A percentile compares a stretch with the other conserved stretches of the same genome.
These are phyloP conservation scores for Sepioteuthis lessoniana DNA, from an alignment of 2,888 invertebrate genomes.

Conservation along the genomic window DNA sequence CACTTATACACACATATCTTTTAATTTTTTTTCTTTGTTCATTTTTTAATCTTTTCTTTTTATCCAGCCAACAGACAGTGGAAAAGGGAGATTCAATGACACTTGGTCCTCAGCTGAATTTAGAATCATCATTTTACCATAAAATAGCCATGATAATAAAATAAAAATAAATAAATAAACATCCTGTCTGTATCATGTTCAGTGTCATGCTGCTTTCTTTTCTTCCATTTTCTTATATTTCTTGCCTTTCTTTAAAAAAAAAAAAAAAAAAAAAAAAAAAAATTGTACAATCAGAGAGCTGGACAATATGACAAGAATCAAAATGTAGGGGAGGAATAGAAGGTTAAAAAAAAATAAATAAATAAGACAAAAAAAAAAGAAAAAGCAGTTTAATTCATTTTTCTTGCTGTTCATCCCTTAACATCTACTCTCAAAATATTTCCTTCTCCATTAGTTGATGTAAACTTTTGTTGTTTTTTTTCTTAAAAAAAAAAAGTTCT, in stretches of 20 bases:
- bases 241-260: neutral
- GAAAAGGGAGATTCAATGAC: neutral
- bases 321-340: neutral
- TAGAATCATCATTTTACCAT: neutral
- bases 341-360: neutral
- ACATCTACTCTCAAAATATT: slow-evolving; percentile 16
- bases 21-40: too few species aligned
- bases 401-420: neutral
- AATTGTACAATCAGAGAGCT: neutral
- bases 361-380: neutral
- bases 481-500: neutral
- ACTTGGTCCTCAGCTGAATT: slow-evolving; percentile 13
- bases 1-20: too few species aligned
- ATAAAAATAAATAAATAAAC: neutral
- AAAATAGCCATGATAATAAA: neutral
- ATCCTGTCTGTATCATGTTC: neutral
- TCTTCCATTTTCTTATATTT: neutral
- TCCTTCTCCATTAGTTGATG: neutral
- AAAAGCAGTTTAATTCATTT: neutral
- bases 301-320: neutral
- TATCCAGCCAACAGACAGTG: neutral
- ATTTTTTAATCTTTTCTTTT: neutral
- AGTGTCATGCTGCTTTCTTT: neutral
- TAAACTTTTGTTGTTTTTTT: neutral
- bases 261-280: neutral